phyloP scores from a whole-genome alignment of 2,113 vertebrate species.

The Tenebrosternarchus preto region DNA sequence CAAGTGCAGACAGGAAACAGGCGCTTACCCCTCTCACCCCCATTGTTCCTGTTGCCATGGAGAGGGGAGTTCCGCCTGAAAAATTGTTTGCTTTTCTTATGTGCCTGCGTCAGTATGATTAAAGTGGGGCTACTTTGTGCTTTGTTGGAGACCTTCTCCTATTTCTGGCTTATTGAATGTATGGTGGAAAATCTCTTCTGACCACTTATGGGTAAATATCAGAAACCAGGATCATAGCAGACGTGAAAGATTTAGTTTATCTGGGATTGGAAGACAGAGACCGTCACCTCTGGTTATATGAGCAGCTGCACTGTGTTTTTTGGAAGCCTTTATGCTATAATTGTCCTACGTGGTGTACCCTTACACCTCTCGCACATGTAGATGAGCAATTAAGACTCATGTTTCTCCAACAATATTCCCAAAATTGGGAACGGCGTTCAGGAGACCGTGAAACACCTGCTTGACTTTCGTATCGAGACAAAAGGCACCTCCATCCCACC shows the following conservation, averaged over 20 bases:
- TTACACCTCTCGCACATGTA: background rate
- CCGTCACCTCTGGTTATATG: background rate
- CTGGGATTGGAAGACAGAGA: background rate
- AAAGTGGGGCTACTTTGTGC: too few species aligned
- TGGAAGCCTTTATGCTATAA: background rate
- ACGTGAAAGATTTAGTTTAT: background rate
- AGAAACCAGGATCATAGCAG: background rate
- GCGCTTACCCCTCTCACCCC: slow-evolving; percentile 45
- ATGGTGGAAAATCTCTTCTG: too few species aligned
- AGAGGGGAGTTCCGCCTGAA: background rate
- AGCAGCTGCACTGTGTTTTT: background rate
- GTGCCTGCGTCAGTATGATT: background rate
- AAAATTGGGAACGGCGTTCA: background rate
- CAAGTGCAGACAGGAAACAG: slow-evolving; percentile 48
- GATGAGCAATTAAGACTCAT: slow-evolving; percentile 1
- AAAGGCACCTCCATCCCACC: slow-evolving; percentile 10
- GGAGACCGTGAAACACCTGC: background rate
- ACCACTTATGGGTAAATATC: background rate
- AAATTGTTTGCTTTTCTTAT: background rate
- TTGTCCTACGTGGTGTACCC: background rate
- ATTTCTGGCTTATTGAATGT: too few species aligned
- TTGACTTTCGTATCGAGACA: slow-evolving; percentile 21
- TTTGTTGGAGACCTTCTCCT: too few species aligned
- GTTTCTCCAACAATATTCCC: slow-evolving; percentile 17
- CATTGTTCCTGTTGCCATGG: slow-evolving; percentile 55